phyloP scores from a whole-genome alignment of 2,888 invertebrate genomes.

The Leptodirus hochenwartii region DNA sequence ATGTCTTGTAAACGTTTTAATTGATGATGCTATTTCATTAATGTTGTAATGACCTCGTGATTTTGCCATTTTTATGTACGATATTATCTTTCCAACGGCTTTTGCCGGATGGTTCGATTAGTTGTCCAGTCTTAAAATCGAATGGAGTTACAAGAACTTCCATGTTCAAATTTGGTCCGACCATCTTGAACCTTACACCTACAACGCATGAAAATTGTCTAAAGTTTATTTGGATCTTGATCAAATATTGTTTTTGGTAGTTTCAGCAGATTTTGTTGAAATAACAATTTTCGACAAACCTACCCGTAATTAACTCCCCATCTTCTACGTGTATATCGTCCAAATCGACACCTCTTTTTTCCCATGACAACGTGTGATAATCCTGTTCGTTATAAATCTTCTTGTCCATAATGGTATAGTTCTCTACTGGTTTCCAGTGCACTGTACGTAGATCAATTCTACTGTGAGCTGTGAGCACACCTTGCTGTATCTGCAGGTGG shows the following conservation, averaged over 20 bases:
- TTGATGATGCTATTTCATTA: no score
- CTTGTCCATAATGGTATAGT: conserved; percentile 33
- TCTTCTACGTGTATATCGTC: conserved; percentile 52
- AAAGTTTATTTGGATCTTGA: not conserved
- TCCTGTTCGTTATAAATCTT: conserved; percentile 43
- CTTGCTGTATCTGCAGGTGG: conserved; percentile 67
- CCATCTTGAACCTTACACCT: conserved; percentile 4
- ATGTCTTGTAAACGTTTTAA: no score
- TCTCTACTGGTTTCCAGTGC: conserved; percentile 51
- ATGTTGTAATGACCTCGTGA: no score
- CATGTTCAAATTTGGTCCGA: conserved; percentile 2
- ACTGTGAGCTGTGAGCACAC: conserved; percentile 44
- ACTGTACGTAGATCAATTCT: conserved; percentile 37
- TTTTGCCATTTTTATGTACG: no score
- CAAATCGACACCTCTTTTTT: conserved; percentile 57
- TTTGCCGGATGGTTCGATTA: not conserved
- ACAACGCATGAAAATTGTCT: not conserved
- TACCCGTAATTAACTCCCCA: conserved; percentile 55
- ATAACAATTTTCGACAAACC: no score
- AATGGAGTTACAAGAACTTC: not conserved
- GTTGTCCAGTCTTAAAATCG: not conserved
- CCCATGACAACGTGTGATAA: conserved; percentile 58
- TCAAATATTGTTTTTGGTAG: not conserved
- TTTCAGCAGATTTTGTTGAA: no score
- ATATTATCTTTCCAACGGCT: no score